Percentiles rank a stretch among this genome's conserved stretches.
Evolutionary conservation across 1,140 invertebrate species (phyloP).

Genomic region (Heliconius congener): DNA sequence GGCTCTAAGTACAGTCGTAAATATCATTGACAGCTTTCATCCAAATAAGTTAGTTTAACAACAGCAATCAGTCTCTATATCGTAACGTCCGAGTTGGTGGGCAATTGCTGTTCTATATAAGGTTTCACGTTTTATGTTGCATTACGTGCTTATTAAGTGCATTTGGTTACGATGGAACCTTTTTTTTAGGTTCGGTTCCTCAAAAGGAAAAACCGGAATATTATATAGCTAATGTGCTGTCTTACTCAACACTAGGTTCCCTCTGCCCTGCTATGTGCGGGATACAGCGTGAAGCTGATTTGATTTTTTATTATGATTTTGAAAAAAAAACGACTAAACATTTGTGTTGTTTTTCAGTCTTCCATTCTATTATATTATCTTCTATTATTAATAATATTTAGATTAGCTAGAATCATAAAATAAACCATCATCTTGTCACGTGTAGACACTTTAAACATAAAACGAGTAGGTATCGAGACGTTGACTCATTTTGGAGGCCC

Average conservation of each 20-base stretch:
- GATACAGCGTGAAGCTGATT: no score
- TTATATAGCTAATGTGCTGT: no score
- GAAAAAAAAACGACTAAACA: not conserved
- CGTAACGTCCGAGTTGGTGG: not conserved
- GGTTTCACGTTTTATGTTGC: not conserved
- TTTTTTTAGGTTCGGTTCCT: no score
- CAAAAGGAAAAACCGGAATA: no score
- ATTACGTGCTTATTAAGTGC: not conserved
- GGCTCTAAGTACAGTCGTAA: constrained; percentile 19
- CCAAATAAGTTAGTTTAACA: constrained; percentile 21
- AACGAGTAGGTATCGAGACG: constrained; percentile 4
- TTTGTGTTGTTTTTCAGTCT: no score
- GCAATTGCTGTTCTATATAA: not conserved
- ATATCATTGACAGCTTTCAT: constrained; percentile 26
- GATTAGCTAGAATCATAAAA: not conserved
- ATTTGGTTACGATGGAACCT: not conserved
- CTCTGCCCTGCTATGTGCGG: no score
- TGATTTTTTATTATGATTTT: no score
- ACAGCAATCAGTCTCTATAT: constrained; percentile 22
- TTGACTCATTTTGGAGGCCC: not conserved
- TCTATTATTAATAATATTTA: no score
- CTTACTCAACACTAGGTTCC: no score
- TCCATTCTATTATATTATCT: no score
- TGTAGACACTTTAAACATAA: not conserved
- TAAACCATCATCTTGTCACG: not conserved